Evolutionary conservation across 2,888 invertebrate species (phyloP).

Genomic region (Dendrolimus houi): DNA sequence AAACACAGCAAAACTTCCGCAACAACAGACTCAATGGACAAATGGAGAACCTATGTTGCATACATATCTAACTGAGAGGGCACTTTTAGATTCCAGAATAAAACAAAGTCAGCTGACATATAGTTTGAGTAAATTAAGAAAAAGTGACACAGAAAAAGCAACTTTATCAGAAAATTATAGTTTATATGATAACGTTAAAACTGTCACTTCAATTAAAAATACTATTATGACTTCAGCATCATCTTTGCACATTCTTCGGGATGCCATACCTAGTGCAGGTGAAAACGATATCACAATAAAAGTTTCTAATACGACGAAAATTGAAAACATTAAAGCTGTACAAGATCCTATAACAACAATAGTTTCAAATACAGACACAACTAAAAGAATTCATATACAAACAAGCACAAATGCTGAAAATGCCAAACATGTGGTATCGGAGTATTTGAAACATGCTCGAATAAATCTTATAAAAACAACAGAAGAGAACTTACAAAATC

Average conservation of each 20-base stretch:
- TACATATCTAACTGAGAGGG: slow-evolving; percentile 83
- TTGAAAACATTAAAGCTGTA: slow-evolving; percentile 22
- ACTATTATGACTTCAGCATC: slow-evolving; percentile 21
- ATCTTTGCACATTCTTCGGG: slow-evolving; percentile 25
- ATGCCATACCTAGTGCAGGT: slow-evolving; percentile 19
- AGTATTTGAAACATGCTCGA: slow-evolving; percentile 79
- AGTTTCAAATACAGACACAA: slow-evolving; percentile 11
- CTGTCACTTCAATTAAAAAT: slow-evolving; percentile 19
- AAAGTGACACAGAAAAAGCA: slow-evolving; percentile 46
- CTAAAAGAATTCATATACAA: slow-evolving; percentile 35
- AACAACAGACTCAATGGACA: slow-evolving; percentile 72
- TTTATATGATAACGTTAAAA: slow-evolving; percentile 26
- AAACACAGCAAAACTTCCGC: slow-evolving; percentile 78
- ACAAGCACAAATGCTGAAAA: slow-evolving; percentile 54
- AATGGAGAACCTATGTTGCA: slow-evolving; percentile 81
- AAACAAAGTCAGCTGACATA: slow-evolving; percentile 79
- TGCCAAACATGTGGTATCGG: slow-evolving; percentile 81
- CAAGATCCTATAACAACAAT: slow-evolving; percentile 19
- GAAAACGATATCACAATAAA: slow-evolving; percentile 24
- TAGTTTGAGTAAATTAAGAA: slow-evolving; percentile 49
- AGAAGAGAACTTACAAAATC: slow-evolving; percentile 44
- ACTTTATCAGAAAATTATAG: slow-evolving; percentile 34
- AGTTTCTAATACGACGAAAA: slow-evolving; percentile 23
- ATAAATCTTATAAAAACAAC: slow-evolving; percentile 57
- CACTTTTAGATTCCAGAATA: slow-evolving; percentile 81